Percentiles rank a stretch among this genome's conserved stretches.
These are phyloP conservation scores for Bombus pascuorum DNA, from an alignment of 1,140 invertebrate species.

Conservation along the genomic window DNA sequence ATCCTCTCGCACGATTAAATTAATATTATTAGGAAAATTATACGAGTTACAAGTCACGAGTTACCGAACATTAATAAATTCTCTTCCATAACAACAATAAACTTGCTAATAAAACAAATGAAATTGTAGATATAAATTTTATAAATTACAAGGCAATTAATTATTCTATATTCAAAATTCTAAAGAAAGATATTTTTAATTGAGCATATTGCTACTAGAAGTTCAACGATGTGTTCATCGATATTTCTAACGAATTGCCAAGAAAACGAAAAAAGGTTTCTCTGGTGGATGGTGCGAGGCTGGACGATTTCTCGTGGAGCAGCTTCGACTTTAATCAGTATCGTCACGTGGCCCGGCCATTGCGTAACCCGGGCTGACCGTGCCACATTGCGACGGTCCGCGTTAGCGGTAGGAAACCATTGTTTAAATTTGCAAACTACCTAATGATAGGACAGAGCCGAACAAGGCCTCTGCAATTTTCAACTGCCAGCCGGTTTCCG, in stretches of 20 bases:
- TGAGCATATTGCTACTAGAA: background rate
- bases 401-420: constrained; percentile 76
- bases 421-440: constrained; percentile 81
- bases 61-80: too few relatives aligned
- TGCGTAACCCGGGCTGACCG: constrained; percentile 62
- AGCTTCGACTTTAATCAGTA: constrained; percentile 56
- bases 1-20: too few relatives aligned
- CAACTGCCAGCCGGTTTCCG: constrained; percentile 71
- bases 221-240: background rate
- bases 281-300: background rate
- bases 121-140: too few relatives aligned
- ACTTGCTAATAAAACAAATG: too few relatives aligned
- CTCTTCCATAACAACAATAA: too few relatives aligned
- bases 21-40: too few relatives aligned
- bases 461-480: constrained; percentile 77
- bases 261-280: background rate
- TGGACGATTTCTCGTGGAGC: constrained; percentile 27
- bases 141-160: too few relatives aligned
- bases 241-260: background rate
- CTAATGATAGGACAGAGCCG: constrained; percentile 76
- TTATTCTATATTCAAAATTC: too few relatives aligned
- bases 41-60: too few relatives aligned
- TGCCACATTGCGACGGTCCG: constrained; percentile 55
- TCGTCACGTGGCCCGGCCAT: constrained; percentile 57
- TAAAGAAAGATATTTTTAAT: background rate